Percentiles rank a stretch among this genome's conserved stretches.
These are phyloP conservation scores for Odontomyia ornata DNA, from an alignment of 2,888 invertebrate genomes.

Conservation along the genomic window DNA sequence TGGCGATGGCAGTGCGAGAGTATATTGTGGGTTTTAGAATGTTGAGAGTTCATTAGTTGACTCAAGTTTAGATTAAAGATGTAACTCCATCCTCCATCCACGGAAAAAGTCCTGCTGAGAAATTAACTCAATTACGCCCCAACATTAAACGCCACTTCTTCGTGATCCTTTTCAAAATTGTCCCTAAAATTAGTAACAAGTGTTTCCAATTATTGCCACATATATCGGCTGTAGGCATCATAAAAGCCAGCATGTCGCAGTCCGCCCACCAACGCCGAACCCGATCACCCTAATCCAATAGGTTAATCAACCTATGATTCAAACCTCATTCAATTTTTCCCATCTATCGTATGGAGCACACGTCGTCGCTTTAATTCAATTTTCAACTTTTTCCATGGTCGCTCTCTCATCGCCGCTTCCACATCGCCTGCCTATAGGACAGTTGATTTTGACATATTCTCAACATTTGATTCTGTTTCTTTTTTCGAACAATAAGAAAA, in stretches of 20 bases:
- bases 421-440: too few relatives aligned
- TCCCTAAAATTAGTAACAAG: constrained; percentile 22
- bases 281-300: constrained; percentile 13
- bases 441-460: too few relatives aligned
- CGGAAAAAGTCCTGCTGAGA: not conserved
- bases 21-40: not conserved
- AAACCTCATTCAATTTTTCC: not conserved
- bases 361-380: constrained; percentile 34
- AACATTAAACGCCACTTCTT: not conserved
- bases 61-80: not conserved
- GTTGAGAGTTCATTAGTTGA: not conserved
- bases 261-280: not conserved
- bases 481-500: too few relatives aligned
- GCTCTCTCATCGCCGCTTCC: too few relatives aligned
- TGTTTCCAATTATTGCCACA: constrained; percentile 31
- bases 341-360: constrained; percentile 17
- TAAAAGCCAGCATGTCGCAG: not conserved
- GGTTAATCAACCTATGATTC: constrained; percentile 33
- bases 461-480: too few relatives aligned
- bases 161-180: constrained; percentile 8
- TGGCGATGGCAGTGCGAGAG: not conserved
- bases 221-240: not conserved
- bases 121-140: not conserved
- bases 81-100: not conserved
- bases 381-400: constrained; percentile 31